phyloP scores from a whole-genome alignment of 2,113 vertebrate genomes.

The Mixornis gularis region DNA sequence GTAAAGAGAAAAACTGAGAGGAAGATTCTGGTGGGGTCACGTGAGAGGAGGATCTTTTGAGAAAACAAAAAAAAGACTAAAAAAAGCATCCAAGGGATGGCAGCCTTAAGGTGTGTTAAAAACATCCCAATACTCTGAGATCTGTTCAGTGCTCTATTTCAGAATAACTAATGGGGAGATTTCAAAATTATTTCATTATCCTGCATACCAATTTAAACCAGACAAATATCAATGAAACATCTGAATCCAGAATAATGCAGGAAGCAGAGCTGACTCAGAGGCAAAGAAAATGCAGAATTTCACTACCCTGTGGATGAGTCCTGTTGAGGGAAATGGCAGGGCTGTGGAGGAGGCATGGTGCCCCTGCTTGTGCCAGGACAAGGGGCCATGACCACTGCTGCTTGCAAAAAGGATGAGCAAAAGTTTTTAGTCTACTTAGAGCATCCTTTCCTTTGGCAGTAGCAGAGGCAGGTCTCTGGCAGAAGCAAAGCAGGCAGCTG shows the following conservation, averaged over 20 bases:
- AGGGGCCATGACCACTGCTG: not conserved
- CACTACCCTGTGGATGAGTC: rapidly evolving
- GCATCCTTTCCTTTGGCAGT: not conserved
- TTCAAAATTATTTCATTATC: not conserved
- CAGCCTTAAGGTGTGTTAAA: not conserved
- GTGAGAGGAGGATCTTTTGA: not conserved
- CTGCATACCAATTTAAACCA: not conserved
- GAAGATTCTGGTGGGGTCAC: not conserved
- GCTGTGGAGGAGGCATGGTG: not conserved
- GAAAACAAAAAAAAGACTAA: not conserved
- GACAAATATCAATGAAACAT: not conserved
- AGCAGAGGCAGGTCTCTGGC: not conserved
- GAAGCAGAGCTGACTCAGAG: not conserved
- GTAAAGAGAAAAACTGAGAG: not conserved
- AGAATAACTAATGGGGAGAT: not conserved
- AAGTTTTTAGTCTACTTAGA: not conserved
- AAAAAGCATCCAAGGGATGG: not conserved
- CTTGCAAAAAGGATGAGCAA: not conserved
- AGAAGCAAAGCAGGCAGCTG: not conserved
- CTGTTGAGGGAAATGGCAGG: not conserved
- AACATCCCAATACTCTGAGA: not conserved
- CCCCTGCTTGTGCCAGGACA: not conserved
- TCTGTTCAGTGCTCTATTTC: not conserved
- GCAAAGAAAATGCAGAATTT: not conserved
- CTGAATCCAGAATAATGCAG: not conserved